Evolutionary conservation across 2,888 invertebrate species (phyloP), one percentile per base, ranked within the genome.

Genomic region (Sarcophaga carnaria): DNA sequence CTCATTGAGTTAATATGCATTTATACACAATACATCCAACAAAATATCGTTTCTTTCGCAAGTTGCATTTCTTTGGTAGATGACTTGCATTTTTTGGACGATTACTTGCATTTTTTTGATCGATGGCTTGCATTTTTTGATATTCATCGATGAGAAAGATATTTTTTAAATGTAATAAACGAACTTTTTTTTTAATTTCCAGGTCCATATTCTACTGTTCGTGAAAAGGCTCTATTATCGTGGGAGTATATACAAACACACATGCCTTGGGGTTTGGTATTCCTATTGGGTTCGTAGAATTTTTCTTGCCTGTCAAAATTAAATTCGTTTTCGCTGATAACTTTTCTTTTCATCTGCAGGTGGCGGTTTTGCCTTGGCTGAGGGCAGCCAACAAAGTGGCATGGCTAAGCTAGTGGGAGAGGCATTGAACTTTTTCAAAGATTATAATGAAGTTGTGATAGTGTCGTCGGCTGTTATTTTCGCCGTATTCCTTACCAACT

Each of bases 321-420:
- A 14, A 54, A 54, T 54, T 54, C 17, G 14, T 54, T 17, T 17
- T 54, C 54, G 54, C 17, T 17, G 17, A 54, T 54, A 17, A 54
- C 54, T 45, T 60, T n/a, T 69, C 70, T 60, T 20, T 25, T n/a
- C 45, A 37, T 10, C 60, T 37, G 37, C 90, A 95, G 96, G 97
- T 67, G 98, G 98, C 17, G 98, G 98, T 0, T 97, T 97, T 93
- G 97, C 97, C 0, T 94, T 98, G 77, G 97, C 98, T 0, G 96
- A 96, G 88, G 98, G 96, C 80, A 96, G 96, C 89, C 96, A 96
- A 89, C 95, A 94, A 4, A 97, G 97, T 0, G 96, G 96, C 0
- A 95, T 98, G 89, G 97, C 97, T 0, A 91, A 93, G 17, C 95
- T 96, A 94, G 95, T 98, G 66, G 97, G 97, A 0, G 91, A 94